phyloP scores from a whole-genome alignment of 2,797 vertebrate species.

The Etheostoma perlongum region DNA sequence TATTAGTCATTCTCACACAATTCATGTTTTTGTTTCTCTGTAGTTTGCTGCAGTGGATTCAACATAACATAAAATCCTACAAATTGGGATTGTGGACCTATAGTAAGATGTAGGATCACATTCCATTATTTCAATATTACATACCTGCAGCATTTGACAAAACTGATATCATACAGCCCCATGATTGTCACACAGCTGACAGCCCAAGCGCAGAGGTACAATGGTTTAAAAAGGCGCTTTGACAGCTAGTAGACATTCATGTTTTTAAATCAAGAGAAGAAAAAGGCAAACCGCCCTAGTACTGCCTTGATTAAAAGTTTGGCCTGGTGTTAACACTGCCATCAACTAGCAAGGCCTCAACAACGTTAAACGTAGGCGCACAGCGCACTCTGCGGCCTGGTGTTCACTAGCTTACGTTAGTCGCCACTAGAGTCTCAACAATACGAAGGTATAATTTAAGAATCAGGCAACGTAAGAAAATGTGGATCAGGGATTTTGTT shows the following conservation, averaged over 20 bases:
- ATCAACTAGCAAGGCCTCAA: constrained; percentile 40
- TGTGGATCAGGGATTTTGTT: accelerated
- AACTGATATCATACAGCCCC: not conserved
- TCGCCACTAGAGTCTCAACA: not conserved
- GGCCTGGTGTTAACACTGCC: constrained; percentile 25
- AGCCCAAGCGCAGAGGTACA: not conserved
- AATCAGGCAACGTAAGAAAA: not conserved
- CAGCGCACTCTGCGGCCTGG: constrained; percentile 61
- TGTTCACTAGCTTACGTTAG: constrained; percentile 58
- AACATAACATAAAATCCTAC: not conserved
- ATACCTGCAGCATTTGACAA: not conserved
- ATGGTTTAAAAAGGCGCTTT: not conserved
- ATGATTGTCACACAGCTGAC: constrained; percentile 1
- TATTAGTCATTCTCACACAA: not conserved
- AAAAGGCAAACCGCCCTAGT: not conserved
- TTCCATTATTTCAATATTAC: not conserved
- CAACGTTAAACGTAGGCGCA: constrained; percentile 16
- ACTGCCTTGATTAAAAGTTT: constrained; percentile 33
- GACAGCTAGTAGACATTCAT: not conserved
- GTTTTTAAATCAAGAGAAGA: not conserved
- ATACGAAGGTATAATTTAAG: not conserved
- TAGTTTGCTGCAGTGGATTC: not conserved
- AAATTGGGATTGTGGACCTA: not conserved
- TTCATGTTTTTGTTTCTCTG: not conserved
- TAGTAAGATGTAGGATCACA: not conserved